A percentile compares a stretch with the other conserved stretches of the same genome.
phyloP scores from a whole-genome alignment of 2,888 invertebrate genomes.

The Microdon myrmicae region DNA sequence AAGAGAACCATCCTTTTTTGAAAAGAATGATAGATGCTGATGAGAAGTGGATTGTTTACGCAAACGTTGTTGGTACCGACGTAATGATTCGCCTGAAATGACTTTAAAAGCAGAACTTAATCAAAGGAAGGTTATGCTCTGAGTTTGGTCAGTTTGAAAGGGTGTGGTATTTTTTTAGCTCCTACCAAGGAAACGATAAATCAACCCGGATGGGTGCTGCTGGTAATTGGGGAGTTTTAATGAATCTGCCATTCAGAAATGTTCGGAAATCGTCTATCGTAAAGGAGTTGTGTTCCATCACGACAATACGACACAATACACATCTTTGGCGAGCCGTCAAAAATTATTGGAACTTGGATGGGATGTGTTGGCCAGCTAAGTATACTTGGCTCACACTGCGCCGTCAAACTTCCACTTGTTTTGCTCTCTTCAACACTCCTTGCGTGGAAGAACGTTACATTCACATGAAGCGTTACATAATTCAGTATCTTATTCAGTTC shows the following conservation, averaged over 20 bases:
- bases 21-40: too few species aligned
- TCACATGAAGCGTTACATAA: neutral
- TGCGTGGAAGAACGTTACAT: neutral
- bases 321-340: slow-evolving; percentile 4
- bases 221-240: slow-evolving; percentile 4
- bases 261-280: slow-evolving; percentile 4
- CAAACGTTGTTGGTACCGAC: too few species aligned
- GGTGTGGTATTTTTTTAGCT: slow-evolving; percentile 4
- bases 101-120: too few species aligned
- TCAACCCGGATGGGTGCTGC: slow-evolving; percentile 7
- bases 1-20: too few species aligned
- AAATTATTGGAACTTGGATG: too few species aligned
- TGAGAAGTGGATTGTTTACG: too few species aligned
- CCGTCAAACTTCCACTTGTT: too few species aligned
- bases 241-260: neutral
- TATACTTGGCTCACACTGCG: too few species aligned
- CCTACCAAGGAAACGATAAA: slow-evolving; percentile 3
- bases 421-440: neutral
- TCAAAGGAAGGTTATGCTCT: too few species aligned
- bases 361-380: neutral
- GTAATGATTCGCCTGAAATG: too few species aligned
- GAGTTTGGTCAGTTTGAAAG: too few species aligned
- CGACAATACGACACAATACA: neutral
- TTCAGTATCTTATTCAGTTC: neutral
- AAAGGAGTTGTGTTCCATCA: slow-evolving; percentile 3